Base-by-base conservation (phyloP, 2,797 vertebrate genomes). In the Hoplostethus atlanticus region DNA sequence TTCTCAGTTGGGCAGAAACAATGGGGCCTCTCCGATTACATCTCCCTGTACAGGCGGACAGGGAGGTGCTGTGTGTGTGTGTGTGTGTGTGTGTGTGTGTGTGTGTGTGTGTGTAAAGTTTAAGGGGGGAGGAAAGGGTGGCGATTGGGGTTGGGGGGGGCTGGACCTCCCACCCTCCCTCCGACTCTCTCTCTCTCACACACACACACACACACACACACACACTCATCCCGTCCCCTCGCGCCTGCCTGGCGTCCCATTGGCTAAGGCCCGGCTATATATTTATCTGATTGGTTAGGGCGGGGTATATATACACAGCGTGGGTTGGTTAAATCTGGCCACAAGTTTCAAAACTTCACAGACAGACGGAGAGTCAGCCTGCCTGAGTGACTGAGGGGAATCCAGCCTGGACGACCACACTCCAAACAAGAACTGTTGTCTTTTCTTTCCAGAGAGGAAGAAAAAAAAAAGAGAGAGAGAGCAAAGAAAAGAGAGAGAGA, bases 231-330 rank as follows among this genome's bases (percentile, higher is more conserved):
- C 70, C 62, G 28, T 90, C 86, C 89, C 75, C 81, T 77, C 60
- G 75, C 67, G 63, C 84, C 88, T 58, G 77, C 52, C 87, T 70
- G 87, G 81, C 67, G 42, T 82, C 85, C 94, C 73, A 92, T 92
- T 92, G 92, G 91, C 88, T 80, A 76, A 87, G 58, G 79, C 63
- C 16, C 54, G n/a, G 78, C 79, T 60, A 28, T 83, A 71, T 86
- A 77, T 87, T 85, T 78, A 76, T 76, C 59, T 94, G 95, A 96
- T 96, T 96, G 96, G 96, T 93, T 90, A 89, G 87, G 83, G 85
- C 79, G 85, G 90, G 81, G 87, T 96, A 96, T 96, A 96, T 95
- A 96, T 93, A 95, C 94, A 92, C 89, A 88, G 89, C 84, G 79
- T 91, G 91, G 92, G 89, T 92, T 76, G 88, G 89, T 92, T 84